Conservation (phyloP, 2,888 invertebrate genomes). For the Acanthosoma haemorrhoidale region DNA sequence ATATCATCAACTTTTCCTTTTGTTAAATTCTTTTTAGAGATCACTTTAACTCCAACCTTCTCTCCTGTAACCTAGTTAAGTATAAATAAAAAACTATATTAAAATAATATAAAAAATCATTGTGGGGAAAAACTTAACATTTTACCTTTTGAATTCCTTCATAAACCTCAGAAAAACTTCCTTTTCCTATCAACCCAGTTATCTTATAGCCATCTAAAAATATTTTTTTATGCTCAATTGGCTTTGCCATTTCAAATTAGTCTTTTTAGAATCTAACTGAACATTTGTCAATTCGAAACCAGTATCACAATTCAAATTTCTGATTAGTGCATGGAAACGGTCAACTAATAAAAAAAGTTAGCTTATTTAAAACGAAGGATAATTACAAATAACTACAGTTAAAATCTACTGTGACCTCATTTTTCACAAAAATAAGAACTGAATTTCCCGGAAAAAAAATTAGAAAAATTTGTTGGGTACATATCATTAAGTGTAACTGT, state of each 20-base stretch:
- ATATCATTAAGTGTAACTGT: no score
- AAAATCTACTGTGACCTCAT: no score
- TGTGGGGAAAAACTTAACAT: background rate
- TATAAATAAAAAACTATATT: background rate
- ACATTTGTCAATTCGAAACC: no score
- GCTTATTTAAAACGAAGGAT: no score
- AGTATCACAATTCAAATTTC: no score
- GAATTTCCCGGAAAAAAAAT: no score
- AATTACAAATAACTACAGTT: no score
- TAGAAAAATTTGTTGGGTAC: no score
- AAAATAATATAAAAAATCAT: background rate
- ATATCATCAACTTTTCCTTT: slow-evolving; percentile 71
- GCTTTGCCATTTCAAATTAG: background rate
- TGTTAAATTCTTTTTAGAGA: slow-evolving; percentile 65
- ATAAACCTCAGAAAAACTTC: slow-evolving; percentile 79
- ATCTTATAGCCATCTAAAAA: slow-evolving; percentile 57
- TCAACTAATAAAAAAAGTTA: no score
- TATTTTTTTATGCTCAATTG: background rate
- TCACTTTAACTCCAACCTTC: slow-evolving; percentile 76
- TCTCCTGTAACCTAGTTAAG: slow-evolving; percentile 23
- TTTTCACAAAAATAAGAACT: no score
- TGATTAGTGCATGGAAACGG: no score
- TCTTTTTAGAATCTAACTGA: no score
- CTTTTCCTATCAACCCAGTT: slow-evolving; percentile 69
- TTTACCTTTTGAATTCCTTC: slow-evolving; percentile 67